Percentiles rank a stretch among this genome's conserved stretches.
These are phyloP conservation scores for Drosophila heteroneura DNA, from an alignment of 2,888 invertebrate genomes.

Conservation along the genomic window DNA sequence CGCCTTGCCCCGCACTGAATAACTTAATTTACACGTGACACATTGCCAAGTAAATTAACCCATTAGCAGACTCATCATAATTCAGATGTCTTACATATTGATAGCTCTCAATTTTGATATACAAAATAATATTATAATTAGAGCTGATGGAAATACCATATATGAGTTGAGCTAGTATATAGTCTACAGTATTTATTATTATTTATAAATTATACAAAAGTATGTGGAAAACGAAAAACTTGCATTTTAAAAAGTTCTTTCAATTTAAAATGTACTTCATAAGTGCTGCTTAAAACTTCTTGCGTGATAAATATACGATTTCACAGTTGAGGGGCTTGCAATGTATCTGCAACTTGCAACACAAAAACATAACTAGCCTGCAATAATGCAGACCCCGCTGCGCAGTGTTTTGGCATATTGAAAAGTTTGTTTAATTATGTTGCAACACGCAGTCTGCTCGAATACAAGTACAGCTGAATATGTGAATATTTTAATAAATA, in stretches of 20 bases:
- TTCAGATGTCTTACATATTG: neutral
- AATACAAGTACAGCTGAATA: neutral
- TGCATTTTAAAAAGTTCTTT: neutral
- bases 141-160: neutral
- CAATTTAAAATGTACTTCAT: neutral
- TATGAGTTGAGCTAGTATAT: neutral
- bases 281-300: neutral
- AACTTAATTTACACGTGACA: conserved; percentile 82
- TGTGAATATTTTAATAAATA: conserved; percentile 71
- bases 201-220: neutral
- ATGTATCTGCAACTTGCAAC: conserved; percentile 1
- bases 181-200: too few species aligned
- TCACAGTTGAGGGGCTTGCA: neutral
- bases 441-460: conserved; percentile 26
- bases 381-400: conserved; percentile 24
- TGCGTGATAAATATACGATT: conserved; percentile 2
- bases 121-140: neutral
- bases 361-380: conserved; percentile 21
- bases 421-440: conserved; percentile 59
- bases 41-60: conserved; percentile 67
- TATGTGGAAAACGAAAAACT: neutral
- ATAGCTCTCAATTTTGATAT: neutral
- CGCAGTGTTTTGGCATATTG: conserved; percentile 38
- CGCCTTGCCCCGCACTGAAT: conserved; percentile 40
- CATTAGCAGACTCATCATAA: conserved; percentile 39